A percentile compares a stretch with the other conserved stretches of the same genome.
These are phyloP conservation scores for Melitaea cinxia DNA, from an alignment of 1,140 invertebrate species.

Conservation along the genomic window DNA sequence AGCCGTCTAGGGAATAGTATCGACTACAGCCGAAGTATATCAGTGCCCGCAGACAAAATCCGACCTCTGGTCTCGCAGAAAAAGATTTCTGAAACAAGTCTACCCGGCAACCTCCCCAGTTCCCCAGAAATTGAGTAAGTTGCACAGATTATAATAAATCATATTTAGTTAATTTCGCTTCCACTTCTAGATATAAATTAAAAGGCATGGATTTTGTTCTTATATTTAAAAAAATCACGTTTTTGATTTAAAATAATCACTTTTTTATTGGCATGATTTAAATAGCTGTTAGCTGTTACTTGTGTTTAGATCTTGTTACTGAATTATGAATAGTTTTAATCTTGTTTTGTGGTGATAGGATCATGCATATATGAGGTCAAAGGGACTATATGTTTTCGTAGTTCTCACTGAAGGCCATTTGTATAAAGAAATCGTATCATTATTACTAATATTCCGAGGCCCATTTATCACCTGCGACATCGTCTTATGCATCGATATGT, in stretches of 20 bases:
- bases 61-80: constrained; percentile 58
- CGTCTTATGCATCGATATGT: constrained; percentile 15
- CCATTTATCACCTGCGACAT: neutral
- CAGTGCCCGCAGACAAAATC: constrained; percentile 88
- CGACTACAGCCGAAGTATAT: constrained; percentile 92
- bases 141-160: neutral
- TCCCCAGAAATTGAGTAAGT: constrained; percentile 85
- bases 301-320: constrained; percentile 1
- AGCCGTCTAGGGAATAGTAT: constrained; percentile 83
- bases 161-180: constrained; percentile 19
- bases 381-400: constrained; percentile 31
- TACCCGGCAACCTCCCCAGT: constrained; percentile 82
- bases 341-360: constrained; percentile 48
- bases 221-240: constrained; percentile 21
- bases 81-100: constrained; percentile 71
- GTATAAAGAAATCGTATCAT: constrained; percentile 3
- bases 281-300: constrained; percentile 2
- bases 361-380: constrained; percentile 51
- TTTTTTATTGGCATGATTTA: constrained; percentile 43
- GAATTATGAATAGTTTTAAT: neutral
- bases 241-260: constrained; percentile 34
- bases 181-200: constrained; percentile 20
- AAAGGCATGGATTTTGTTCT: constrained; percentile 40
- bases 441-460: constrained; percentile 1
- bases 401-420: neutral